A percentile compares a stretch with the other conserved stretches of the same genome.
These are phyloP conservation scores for Podarcis siculus DNA, from an alignment of 2,797 vertebrate species.

Conservation along the genomic window DNA sequence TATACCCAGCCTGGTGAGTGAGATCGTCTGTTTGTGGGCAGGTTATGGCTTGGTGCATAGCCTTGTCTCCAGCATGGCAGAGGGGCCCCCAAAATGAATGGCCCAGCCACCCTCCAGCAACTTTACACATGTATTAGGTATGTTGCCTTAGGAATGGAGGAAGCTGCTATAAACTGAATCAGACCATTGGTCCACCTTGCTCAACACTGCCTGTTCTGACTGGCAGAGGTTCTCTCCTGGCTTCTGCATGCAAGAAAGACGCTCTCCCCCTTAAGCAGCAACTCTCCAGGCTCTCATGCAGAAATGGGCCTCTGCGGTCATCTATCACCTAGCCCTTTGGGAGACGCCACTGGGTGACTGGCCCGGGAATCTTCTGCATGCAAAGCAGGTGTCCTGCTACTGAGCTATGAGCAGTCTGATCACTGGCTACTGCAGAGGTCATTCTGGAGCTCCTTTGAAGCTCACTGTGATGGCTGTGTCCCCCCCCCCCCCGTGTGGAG, in stretches of 20 bases:
- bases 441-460: too few relatives aligned
- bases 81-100: not conserved
- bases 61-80: not conserved
- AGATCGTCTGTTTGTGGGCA: not conserved
- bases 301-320: not conserved
- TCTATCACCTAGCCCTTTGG: not conserved
- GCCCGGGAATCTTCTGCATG: not conserved
- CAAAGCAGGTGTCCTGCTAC: not conserved
- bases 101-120: too few relatives aligned
- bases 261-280: too few relatives aligned
- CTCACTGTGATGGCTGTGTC: not conserved
- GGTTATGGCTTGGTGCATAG: not conserved
- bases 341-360: not conserved
- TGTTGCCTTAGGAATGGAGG: too few relatives aligned
- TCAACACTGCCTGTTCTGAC: too few relatives aligned
- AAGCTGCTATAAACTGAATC: too few relatives aligned
- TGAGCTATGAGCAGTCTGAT: too few relatives aligned
- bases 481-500: not conserved
- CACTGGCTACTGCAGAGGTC: not conserved
- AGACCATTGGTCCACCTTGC: too few relatives aligned
- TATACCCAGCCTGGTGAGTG: not conserved
- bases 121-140: not conserved
- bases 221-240: too few relatives aligned
- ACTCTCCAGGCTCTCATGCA: not conserved
- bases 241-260: too few relatives aligned